Percentiles rank a stretch among this genome's conserved stretches.
These are phyloP conservation scores for Albula goreensis DNA, from an alignment of 2,113 vertebrate species.

Conservation along the genomic window DNA sequence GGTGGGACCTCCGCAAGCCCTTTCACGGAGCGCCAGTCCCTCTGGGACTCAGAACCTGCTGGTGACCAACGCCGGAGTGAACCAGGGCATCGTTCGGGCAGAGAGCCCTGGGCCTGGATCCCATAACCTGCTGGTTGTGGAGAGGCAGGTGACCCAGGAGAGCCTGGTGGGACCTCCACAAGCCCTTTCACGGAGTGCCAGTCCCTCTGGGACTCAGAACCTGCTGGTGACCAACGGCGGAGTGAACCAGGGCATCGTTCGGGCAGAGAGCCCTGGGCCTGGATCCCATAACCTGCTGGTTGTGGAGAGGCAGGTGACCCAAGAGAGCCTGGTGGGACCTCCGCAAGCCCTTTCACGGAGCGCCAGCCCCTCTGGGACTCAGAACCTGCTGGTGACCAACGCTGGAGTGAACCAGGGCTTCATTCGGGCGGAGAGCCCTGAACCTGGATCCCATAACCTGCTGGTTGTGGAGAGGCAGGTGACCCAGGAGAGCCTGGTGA, in stretches of 20 bases:
- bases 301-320: background rate
- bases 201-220: background rate
- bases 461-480: background rate
- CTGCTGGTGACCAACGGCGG: background rate
- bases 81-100: conserved; percentile 8
- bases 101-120: background rate
- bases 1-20: background rate
- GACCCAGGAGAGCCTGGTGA: background rate
- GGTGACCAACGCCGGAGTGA: conserved; percentile 25
- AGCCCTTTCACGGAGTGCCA: background rate
- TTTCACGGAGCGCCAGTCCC: background rate
- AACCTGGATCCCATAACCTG: background rate
- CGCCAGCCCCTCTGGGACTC: no score
- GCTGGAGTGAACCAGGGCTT: no score
- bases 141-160: background rate
- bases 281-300: background rate
- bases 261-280: background rate
- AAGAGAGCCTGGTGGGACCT: background rate
- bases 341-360: no score
- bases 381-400: no score
- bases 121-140: background rate
- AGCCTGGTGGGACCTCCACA: background rate
- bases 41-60: background rate
- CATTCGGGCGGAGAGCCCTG: no score
- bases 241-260: no score